A percentile compares a stretch with the other conserved stretches of the same genome.
phyloP scores from a whole-genome alignment of 2,888 invertebrate species.

The Lypha dubia region DNA sequence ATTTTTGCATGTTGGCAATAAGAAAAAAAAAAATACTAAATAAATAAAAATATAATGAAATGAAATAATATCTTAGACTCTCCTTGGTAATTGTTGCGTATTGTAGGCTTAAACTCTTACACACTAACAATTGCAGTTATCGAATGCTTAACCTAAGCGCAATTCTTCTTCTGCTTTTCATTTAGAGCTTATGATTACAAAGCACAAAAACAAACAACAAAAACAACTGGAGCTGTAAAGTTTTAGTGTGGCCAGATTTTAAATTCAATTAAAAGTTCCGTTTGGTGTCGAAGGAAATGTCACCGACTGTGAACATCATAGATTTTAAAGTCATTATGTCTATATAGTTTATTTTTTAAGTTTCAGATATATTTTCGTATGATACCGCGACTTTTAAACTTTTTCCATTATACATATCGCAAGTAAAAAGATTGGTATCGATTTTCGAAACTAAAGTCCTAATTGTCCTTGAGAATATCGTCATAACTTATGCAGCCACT shows the following conservation, averaged over 20 bases:
- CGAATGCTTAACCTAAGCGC: constrained; percentile 44
- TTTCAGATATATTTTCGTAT: too few relatives aligned
- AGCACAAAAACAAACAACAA: constrained; percentile 22
- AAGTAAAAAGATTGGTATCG: too few relatives aligned
- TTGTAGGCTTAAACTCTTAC: constrained; percentile 42
- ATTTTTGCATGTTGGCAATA: constrained; percentile 55
- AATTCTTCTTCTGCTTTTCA: constrained; percentile 20
- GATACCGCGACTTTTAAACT: too few relatives aligned
- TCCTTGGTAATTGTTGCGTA: constrained; percentile 60
- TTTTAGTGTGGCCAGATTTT: constrained; percentile 17
- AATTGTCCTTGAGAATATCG: too few relatives aligned
- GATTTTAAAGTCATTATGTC: too few relatives aligned
- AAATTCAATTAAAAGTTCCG: neutral
- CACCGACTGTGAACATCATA: too few relatives aligned
- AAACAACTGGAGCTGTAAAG: neutral
- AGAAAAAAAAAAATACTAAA: constrained; percentile 24
- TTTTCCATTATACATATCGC: too few relatives aligned
- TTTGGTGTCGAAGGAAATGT: neutral
- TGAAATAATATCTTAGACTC: constrained; percentile 58
- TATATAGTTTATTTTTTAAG: too few relatives aligned
- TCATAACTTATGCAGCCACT: too few relatives aligned
- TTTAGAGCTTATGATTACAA: constrained; percentile 22
- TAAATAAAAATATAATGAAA: constrained; percentile 59
- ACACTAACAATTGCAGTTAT: constrained; percentile 29
- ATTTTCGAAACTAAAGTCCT: too few relatives aligned